Base-by-base conservation (phyloP, 2,888 invertebrate genomes). In the Leptopilina myrica region DNA sequence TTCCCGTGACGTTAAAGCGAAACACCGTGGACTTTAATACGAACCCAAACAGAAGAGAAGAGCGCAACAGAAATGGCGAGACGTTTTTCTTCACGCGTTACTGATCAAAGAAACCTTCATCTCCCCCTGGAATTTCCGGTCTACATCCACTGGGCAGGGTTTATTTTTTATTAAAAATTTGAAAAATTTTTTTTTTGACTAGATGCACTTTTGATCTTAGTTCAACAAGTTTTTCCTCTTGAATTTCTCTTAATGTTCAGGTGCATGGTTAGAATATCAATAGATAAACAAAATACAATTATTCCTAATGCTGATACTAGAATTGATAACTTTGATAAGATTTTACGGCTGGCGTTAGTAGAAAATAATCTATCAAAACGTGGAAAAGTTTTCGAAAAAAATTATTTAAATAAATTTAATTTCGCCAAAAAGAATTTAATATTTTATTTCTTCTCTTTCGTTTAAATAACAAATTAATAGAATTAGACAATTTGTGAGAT, bases 211-310 rank as follows among this genome's bases (percentile, higher is more conserved):
- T 43, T 43, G 43, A 3, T 8, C 26, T 26, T 26, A 26, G 26
- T 26, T 26, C 3, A 26, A 26, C 1, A 26, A 26, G 26, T 26
- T 26, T 26, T 26, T 26, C 26, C 0, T 26, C 26, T 26, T n/a
- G n/a, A n/a, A n/a, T n/a, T n/a, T n/a, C n/a, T n/a, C n/a, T n/a
- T n/a, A n/a, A n/a, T n/a, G n/a, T n/a, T n/a, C n/a, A n/a, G n/a
- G n/a, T n/a, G n/a, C n/a, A n/a, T n/a, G n/a, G n/a, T n/a, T n/a
- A n/a, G n/a, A n/a, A n/a, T n/a, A n/a, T 79, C 85, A 43, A 85
- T 86, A 4, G 87, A 87, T 40, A 84, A 78, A 20, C 86, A 84
- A 33, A 85, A 85, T 40, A 89, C 90, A 12, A 90, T 90, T 46
- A 82, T 88, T 7, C 64, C 89, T 64, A 88, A 88, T 65, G 83